Evolutionary conservation across 2,888 invertebrate species (phyloP), one percentile per base, ranked within the genome.

Genomic region (Oxytorus armatus): DNA sequence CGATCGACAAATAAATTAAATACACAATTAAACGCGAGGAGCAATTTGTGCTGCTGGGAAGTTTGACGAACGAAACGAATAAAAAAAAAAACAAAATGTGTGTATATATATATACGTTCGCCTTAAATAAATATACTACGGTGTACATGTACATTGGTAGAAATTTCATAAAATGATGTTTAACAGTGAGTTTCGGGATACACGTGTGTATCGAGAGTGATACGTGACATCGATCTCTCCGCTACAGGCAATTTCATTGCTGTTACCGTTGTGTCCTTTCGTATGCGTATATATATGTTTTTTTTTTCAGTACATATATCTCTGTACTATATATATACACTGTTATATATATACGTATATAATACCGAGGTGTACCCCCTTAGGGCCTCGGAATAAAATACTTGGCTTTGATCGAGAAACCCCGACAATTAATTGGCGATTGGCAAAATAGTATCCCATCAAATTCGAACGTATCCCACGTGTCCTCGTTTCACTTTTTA

Each of bases 151-250:
- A 36, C 51, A 59, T 47, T n/a, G n/a, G n/a, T n/a, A n/a, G 51
- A 49, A 75, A 51, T 65, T 69, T 51, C 49, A 57, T 36, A 65
- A 59, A 53, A 61, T n/a, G 51, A 77, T 77, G 53, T 77, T 33
- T 70, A 70, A 70, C 63, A 55, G 61, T 53, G 44, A 55, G 63
- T 73, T 77, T 70, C 36, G 55, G 51, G 77, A 63, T 68, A 76
- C 69, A 65, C 69, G 59, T 59, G 69, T 55, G 42, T 59, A 77
- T 73, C 47, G 68, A 65, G 69, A 69, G 55, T 65, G 81, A 81
- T 74, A 74, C 78, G 74, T 73, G 65, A 77, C 78, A 78, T 74
- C 82, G 80, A 82, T 82, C 80, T 82, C 82, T 80, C 82, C 80
- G 80, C 82, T 80, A 78, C 77, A 75, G 82, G 80, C 80, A 72